Percentiles rank a stretch among this genome's conserved stretches.
Conservation (phyloP, 1,140 invertebrate genomes). For the Palaemon carinicauda region DNA sequence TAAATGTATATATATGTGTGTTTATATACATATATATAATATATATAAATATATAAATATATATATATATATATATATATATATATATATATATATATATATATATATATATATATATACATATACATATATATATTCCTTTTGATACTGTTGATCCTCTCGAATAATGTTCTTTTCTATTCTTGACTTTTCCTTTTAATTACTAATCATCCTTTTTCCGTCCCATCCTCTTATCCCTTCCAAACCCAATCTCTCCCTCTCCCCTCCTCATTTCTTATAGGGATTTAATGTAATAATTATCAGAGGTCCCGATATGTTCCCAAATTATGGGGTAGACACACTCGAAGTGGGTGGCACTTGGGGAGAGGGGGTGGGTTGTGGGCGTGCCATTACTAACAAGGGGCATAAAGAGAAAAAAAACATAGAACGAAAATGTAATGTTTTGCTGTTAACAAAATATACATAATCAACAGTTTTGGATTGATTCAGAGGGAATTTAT, state of each 20-base stretch:
- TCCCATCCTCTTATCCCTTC: not conserved
- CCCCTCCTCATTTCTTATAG: not conserved
- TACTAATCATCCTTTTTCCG: not conserved
- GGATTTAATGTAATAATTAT: not conserved
- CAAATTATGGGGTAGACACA: no score
- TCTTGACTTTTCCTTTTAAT: not conserved
- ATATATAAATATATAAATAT: not conserved
- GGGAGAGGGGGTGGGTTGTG: no score
- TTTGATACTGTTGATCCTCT: not conserved
- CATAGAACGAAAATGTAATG: no score
- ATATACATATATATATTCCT: not conserved
- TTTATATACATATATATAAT: not conserved
- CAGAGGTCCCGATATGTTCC: not conserved
- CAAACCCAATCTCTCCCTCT: not conserved
- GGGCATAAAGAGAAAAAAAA: no score
- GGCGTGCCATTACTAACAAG: no score
- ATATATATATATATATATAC: not conserved
- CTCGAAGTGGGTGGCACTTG: no score
- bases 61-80: not conserved
- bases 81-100: not conserved
- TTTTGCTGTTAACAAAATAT: no score
- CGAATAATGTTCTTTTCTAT: not conserved
- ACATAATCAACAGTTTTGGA: no score
- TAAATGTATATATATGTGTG: no score
- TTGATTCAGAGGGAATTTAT: no score